These are phyloP conservation scores for Coregonus suidteri DNA, from an alignment of 2,797 vertebrate genomes.

Conservation along the genomic window DNA sequence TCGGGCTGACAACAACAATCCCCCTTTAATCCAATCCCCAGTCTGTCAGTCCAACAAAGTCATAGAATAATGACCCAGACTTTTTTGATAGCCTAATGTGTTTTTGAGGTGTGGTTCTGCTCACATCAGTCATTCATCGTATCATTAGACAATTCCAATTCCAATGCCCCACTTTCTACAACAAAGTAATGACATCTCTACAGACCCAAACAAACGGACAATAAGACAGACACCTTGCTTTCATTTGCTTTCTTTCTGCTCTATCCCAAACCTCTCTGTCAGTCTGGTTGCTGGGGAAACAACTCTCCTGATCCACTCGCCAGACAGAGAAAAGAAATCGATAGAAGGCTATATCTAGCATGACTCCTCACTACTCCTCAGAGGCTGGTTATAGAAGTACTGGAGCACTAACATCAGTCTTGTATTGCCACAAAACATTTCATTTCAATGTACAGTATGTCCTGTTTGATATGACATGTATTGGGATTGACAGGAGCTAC, in stretches of 20 bases:
- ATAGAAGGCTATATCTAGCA: not conserved
- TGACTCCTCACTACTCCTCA: not conserved
- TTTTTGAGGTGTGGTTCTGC: not conserved
- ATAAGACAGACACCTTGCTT: not conserved
- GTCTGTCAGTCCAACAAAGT: slow-evolving; percentile 2
- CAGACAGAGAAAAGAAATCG: slow-evolving; percentile 11
- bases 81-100: slow-evolving; percentile 16
- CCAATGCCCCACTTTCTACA: not conserved
- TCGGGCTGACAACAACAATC: slow-evolving; percentile 41
- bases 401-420: not conserved
- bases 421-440: not conserved
- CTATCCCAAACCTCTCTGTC: not conserved
- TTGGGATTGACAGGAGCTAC: not conserved
- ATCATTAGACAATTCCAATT: not conserved
- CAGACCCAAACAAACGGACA: not conserved
- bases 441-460: not conserved
- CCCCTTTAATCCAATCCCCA: slow-evolving; percentile 41
- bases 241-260: not conserved
- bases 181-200: not conserved
- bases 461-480: not conserved
- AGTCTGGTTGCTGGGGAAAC: slow-evolving; percentile 16
- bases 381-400: not conserved
- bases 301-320: not conserved
- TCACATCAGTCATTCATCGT: not conserved
- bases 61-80: slow-evolving; percentile 12